Evolutionary conservation across 2,888 invertebrate genomes (phyloP).

Genomic region (Salticus scenicus): DNA sequence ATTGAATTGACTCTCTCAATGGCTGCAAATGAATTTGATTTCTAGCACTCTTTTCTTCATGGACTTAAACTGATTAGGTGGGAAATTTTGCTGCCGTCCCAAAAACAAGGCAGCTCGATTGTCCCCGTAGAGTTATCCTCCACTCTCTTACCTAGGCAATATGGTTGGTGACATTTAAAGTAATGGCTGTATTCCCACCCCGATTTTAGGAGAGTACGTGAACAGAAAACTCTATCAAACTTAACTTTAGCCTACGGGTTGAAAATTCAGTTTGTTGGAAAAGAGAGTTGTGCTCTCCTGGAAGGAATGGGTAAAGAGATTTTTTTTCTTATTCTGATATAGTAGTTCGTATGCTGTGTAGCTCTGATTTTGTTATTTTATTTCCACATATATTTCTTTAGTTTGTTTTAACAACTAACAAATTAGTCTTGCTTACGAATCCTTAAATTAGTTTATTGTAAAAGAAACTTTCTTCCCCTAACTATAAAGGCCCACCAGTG

Average conservation of each 20-base stretch:
- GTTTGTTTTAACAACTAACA: too few species aligned
- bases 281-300: neutral
- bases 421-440: too few species aligned
- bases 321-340: neutral
- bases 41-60: constrained; percentile 27
- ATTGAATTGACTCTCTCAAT: constrained; percentile 66
- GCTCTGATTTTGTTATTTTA: too few species aligned
- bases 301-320: neutral
- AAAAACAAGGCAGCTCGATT: constrained; percentile 56
- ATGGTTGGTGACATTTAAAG: constrained; percentile 50
- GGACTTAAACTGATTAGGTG: constrained; percentile 63
- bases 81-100: constrained; percentile 46
- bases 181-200: constrained; percentile 14
- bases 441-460: too few species aligned
- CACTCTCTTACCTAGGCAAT: constrained; percentile 17
- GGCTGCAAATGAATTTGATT: constrained; percentile 65
- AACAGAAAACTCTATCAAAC: constrained; percentile 44
- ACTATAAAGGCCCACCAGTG: too few species aligned
- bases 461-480: too few species aligned
- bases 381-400: too few species aligned
- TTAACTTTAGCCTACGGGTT: constrained; percentile 9
- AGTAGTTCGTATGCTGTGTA: too few species aligned
- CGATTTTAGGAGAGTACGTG: constrained; percentile 30
- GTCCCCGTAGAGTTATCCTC: neutral
- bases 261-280: neutral